Evolutionary conservation across 2,113 vertebrate genomes (phyloP).

Genomic region (Zosterops borbonicus): DNA sequence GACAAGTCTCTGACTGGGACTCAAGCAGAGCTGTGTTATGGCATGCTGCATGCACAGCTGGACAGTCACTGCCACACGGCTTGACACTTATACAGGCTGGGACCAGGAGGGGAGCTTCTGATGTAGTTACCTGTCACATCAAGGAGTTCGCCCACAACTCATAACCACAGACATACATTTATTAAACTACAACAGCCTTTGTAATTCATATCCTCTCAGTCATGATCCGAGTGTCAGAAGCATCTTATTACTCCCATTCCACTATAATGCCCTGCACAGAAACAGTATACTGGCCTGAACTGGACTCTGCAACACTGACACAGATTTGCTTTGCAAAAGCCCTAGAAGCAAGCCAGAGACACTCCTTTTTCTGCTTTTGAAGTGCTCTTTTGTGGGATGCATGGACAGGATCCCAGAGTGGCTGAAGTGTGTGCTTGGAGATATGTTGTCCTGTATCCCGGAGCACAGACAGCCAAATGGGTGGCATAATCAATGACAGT

Average conservation of each 20-base stretch:
- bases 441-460: not conserved
- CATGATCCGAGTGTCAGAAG: not conserved
- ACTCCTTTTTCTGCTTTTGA: not conserved
- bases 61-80: not conserved
- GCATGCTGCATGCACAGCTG: not conserved
- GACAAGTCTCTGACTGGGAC: not conserved
- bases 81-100: not conserved
- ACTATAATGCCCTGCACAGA: not conserved
- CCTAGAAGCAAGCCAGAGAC: not conserved
- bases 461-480: not conserved
- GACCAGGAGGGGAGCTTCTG: not conserved
- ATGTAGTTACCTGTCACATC: not conserved
- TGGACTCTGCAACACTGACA: not conserved
- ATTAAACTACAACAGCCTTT: not conserved
- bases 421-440: not conserved
- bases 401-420: not conserved
- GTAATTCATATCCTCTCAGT: not conserved
- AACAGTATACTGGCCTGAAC: not conserved
- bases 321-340: not conserved
- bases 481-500: not conserved
- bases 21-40: not conserved
- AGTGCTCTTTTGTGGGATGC: not conserved
- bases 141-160: not conserved
- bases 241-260: not conserved
- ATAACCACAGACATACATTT: not conserved